These are phyloP conservation scores for Amia ocellicauda DNA, from an alignment of 2,113 vertebrate species.

Conservation along the genomic window DNA sequence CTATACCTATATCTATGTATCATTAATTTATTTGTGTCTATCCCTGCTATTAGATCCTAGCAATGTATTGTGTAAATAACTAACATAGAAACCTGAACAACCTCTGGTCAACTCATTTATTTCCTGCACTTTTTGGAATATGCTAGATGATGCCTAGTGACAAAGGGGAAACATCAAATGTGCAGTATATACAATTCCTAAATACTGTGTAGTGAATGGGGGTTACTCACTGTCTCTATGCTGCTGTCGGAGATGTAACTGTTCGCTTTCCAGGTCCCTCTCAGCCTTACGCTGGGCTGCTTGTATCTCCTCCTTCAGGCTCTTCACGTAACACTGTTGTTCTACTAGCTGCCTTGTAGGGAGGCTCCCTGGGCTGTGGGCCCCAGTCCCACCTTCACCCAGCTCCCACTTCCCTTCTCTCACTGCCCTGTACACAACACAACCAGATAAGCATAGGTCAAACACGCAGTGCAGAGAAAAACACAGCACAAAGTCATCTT, in stretches of 20 bases:
- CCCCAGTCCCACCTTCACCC: slow-evolving; percentile 36
- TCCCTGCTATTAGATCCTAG: too few species aligned
- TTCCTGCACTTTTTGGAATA: too few species aligned
- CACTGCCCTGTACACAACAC: slow-evolving; percentile 35
- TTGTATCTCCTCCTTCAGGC: slow-evolving; percentile 74
- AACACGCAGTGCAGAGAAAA: slow-evolving; percentile 1
- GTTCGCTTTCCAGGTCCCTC: slow-evolving; percentile 72
- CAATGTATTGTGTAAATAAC: too few species aligned
- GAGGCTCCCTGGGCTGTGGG: slow-evolving; percentile 42
- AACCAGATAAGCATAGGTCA: background rate
- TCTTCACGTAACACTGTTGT: slow-evolving; percentile 71
- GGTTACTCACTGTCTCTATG: slow-evolving; percentile 72
- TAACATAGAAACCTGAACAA: too few species aligned
- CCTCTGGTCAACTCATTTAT: too few species aligned
- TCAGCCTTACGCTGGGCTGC: slow-evolving; percentile 73
- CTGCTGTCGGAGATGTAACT: slow-evolving; percentile 66
- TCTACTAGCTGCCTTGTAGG: slow-evolving; percentile 55
- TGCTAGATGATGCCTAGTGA: too few species aligned
- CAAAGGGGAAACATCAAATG: too few species aligned
- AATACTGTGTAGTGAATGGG: background rate
- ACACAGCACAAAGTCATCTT: background rate
- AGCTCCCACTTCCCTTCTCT: slow-evolving; percentile 35
- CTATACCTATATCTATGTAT: too few species aligned
- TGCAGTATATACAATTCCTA: too few species aligned
- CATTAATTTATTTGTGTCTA: too few species aligned